Conservation (phyloP, 2,113 vertebrate species). For the Indicator indicator region DNA sequence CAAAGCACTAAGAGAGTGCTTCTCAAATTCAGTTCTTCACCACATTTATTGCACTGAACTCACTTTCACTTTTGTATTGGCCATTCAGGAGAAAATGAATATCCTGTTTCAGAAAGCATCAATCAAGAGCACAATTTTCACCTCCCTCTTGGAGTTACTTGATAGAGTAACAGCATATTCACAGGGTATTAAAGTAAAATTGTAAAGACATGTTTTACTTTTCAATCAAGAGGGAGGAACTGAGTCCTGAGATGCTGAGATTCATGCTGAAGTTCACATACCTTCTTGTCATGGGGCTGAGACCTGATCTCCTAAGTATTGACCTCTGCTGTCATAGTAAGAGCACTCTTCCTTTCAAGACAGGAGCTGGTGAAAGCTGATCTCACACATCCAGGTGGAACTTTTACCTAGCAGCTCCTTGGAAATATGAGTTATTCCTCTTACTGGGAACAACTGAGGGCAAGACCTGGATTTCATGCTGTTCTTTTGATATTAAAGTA, state of each 20-base stretch:
- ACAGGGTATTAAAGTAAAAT: neutral
- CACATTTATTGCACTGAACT: slow-evolving; percentile 13
- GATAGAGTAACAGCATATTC: neutral
- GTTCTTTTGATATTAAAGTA: neutral
- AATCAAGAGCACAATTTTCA: neutral
- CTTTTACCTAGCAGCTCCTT: neutral
- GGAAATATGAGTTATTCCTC: neutral
- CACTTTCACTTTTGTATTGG: slow-evolving; percentile 19
- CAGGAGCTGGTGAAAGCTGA: slow-evolving; percentile 36
- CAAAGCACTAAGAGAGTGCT: neutral
- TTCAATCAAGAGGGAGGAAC: neutral
- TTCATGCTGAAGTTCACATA: slow-evolving; percentile 30
- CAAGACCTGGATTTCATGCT: neutral
- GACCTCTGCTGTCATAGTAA: slow-evolving; percentile 30
- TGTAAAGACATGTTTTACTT: neutral
- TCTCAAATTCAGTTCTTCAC: slow-evolving; percentile 23
- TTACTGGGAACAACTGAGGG: neutral
- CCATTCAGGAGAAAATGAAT: neutral
- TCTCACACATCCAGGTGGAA: neutral
- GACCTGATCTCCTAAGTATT: slow-evolving; percentile 24
- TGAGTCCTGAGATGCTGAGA: neutral
- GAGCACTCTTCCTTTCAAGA: slow-evolving; percentile 44
- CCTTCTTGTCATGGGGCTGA: slow-evolving; percentile 33
- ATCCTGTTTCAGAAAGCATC: neutral
- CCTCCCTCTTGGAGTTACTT: neutral